Base-by-base conservation (phyloP, 2,888 invertebrate genomes). In the Sminthurinus aureus region DNA sequence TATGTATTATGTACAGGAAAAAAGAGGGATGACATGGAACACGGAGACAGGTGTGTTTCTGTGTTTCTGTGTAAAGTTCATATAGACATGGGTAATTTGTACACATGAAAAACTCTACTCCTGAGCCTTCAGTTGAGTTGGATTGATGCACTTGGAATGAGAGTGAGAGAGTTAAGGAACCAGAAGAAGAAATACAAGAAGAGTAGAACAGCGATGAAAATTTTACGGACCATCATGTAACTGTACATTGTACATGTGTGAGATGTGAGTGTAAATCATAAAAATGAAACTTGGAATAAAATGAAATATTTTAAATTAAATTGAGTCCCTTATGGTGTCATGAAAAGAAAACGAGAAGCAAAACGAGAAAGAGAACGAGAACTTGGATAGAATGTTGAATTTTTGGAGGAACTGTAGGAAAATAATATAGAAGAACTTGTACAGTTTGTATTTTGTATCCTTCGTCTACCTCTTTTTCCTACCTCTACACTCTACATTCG, bases 221-320 rank as follows among this genome's bases (percentile, higher is more conserved):
- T 79, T 79, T 79, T 79, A 79, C 79, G 67, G 67, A 50, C 79
- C 79, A 67, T 79, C 79, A 20, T 79, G 50, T 50, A n/a, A 69
- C 22, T n/a, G 12, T 4, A 38, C 6, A 6, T 38, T 38, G 38
- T 38, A 38, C 38, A 1, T 38, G 6, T 38, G 38, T 38, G 38
- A 38, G 38, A 38, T n/a, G 38, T 38, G 22, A 13, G 79, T 20
- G 69, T 81, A 73, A 81, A 81, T 81, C 73, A 81, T 51, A 13
- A 52, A 24, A 52, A 81, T 22, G 73, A 52, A 58, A 20, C n/a
- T 26, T 58, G 73, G n/a, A 18, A 81, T 81, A 52, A 81, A 81
- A 81, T 81, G 71, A 81, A 81, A 81, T 71, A 73, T 81, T 74
- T 71, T 52, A 50, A 64, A 51, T 69, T 11, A n/a, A n/a, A 15